phyloP scores from a whole-genome alignment of 2,797 vertebrate genomes.

The Orestias chungarensis region DNA sequence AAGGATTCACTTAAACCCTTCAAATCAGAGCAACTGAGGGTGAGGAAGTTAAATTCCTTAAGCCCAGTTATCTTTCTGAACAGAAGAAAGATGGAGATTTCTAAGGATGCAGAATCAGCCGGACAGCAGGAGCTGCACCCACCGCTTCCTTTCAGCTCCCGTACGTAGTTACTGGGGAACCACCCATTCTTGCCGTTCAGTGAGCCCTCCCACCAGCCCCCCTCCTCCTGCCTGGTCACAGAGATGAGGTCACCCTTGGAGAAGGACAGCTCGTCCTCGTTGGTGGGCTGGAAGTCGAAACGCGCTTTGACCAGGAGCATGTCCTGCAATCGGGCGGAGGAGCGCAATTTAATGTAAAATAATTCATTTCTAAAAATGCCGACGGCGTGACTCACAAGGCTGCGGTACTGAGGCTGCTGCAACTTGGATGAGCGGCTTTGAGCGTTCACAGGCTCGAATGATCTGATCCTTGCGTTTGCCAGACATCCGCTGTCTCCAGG shows the following conservation, averaged over 20 bases:
- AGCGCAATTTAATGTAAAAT: neutral
- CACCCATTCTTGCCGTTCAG: constrained; percentile 89
- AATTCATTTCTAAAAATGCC: too few relatives aligned
- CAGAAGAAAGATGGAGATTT: too few relatives aligned
- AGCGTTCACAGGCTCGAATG: constrained; percentile 92
- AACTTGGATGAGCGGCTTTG: constrained; percentile 90
- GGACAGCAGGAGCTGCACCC: constrained; percentile 60
- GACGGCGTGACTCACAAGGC: constrained; percentile 80
- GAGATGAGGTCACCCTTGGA: constrained; percentile 92
- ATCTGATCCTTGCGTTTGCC: constrained; percentile 89
- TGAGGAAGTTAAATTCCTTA: too few relatives aligned
- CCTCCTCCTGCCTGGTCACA: constrained; percentile 92
- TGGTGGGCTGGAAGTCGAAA: constrained; percentile 94
- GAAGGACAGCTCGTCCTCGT: constrained; percentile 96
- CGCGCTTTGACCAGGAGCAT: constrained; percentile 94
- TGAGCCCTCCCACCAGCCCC: constrained; percentile 97
- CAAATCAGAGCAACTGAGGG: too few relatives aligned
- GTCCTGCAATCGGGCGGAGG: constrained; percentile 80
- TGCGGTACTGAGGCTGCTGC: constrained; percentile 93
- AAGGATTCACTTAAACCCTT: too few relatives aligned
- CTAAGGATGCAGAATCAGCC: too few relatives aligned
- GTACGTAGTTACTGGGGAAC: constrained; percentile 97
- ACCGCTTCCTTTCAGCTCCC: constrained; percentile 92
- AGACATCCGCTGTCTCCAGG: constrained; percentile 87
- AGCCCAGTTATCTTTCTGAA: too few relatives aligned